A percentile compares a stretch with the other conserved stretches of the same genome.
These are phyloP conservation scores for Mayetiola destructor DNA, from an alignment of 2,888 invertebrate species.

Conservation along the genomic window DNA sequence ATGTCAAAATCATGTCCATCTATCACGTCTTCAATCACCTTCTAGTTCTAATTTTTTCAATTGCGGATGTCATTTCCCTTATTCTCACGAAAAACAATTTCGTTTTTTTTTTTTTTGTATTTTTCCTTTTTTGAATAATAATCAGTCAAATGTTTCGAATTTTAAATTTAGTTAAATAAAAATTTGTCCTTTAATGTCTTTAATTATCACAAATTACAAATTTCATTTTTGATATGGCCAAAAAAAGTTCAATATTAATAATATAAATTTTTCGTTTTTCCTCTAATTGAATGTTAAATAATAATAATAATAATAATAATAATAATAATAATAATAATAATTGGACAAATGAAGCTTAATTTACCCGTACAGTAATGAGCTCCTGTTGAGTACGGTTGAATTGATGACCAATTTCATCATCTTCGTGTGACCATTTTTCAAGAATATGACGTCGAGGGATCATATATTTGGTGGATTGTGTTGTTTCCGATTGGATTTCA, in stretches of 20 bases:
- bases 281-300: background rate
- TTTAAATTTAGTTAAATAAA: background rate
- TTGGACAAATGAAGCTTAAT: background rate
- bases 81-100: background rate
- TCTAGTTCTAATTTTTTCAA: background rate
- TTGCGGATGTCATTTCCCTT: background rate
- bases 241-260: background rate
- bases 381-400: slow-evolving; percentile 1
- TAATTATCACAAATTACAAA: slow-evolving; percentile 5
- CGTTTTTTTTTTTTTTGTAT: background rate
- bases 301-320: too few species aligned
- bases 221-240: slow-evolving; percentile 1
- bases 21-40: slow-evolving; percentile 3
- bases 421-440: slow-evolving; percentile 11
- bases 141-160: background rate
- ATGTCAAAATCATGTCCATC: too few species aligned
- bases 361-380: background rate
- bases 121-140: background rate
- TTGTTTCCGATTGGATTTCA: background rate
- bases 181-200: background rate
- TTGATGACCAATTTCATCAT: background rate
- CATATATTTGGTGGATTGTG: background rate
- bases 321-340: too few species aligned
- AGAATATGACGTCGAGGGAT: slow-evolving; percentile 4
- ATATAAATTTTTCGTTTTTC: background rate